Evolutionary conservation across 2,113 vertebrate genomes (phyloP).

Genomic region (Alces alces): DNA sequence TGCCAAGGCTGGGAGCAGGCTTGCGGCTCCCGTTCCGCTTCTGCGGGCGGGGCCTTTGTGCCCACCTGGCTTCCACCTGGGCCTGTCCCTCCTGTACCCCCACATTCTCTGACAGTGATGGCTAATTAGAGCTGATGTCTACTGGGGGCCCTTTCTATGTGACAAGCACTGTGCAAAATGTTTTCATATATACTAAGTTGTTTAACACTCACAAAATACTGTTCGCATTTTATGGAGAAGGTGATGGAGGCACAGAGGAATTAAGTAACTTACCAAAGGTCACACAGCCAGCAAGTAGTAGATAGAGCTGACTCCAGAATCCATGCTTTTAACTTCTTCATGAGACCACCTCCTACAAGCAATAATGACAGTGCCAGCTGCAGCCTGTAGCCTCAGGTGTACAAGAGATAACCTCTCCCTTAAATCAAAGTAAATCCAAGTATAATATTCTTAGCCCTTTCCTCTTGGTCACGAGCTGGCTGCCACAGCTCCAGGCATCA

Average conservation of each 20-base stretch:
- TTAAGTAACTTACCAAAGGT: background rate
- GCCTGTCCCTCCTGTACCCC: background rate
- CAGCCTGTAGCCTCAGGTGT: rapidly evolving
- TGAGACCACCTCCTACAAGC: background rate
- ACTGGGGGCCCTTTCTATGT: background rate
- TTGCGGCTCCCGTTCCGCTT: background rate
- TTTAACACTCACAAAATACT: background rate
- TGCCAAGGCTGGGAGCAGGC: conserved; percentile 36
- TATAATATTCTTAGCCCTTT: background rate
- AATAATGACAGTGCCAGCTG: background rate
- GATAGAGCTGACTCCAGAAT: background rate
- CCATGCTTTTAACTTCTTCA: background rate
- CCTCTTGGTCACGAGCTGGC: background rate
- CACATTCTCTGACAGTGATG: background rate
- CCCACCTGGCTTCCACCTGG: background rate
- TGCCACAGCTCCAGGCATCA: background rate
- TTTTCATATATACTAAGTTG: background rate
- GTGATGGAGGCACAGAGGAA: background rate
- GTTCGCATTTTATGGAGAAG: background rate
- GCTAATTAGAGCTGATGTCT: background rate
- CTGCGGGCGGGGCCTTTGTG: background rate
- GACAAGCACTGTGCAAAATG: background rate
- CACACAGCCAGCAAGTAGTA: background rate
- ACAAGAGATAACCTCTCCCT: background rate
- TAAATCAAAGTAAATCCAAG: background rate